Evolutionary conservation across 2,888 invertebrate species (phyloP).

Genomic region (Tipula vernalis): DNA sequence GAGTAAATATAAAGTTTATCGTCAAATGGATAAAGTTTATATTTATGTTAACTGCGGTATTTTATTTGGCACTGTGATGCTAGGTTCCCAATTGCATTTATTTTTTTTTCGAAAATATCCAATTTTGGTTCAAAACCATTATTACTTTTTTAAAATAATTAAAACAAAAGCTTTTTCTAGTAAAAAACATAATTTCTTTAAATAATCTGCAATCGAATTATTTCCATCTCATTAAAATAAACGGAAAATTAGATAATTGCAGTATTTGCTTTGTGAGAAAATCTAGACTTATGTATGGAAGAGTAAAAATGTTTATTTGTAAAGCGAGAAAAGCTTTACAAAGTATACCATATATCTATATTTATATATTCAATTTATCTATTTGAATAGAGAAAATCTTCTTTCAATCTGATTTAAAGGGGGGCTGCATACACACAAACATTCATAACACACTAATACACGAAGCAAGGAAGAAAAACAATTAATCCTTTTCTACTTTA

Average conservation of each 20-base stretch:
- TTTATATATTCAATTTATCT: not conserved
- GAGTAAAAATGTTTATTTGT: not conserved
- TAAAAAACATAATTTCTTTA: not conserved
- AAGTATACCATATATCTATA: not conserved
- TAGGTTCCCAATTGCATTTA: not conserved
- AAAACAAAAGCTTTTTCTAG: not conserved
- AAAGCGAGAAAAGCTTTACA: not conserved
- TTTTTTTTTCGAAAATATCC: not conserved
- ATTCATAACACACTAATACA: not conserved
- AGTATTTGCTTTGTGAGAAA: not conserved
- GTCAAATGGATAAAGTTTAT: not conserved
- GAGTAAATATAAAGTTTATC: not conserved
- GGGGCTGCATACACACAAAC: not conserved
- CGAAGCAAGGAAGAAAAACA: not conserved
- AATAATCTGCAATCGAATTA: not conserved
- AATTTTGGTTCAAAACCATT: not conserved
- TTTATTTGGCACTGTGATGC: not conserved
- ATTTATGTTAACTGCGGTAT: not conserved
- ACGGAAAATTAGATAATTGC: not conserved
- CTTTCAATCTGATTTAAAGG: not conserved
- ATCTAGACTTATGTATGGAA: not conserved
- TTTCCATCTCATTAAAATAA: not conserved
- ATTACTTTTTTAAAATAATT: not conserved
- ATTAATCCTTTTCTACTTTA: not conserved
- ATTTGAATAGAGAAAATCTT: not conserved